Base-by-base conservation (phyloP, 2,113 vertebrate species). In the Otus sunia region DNA sequence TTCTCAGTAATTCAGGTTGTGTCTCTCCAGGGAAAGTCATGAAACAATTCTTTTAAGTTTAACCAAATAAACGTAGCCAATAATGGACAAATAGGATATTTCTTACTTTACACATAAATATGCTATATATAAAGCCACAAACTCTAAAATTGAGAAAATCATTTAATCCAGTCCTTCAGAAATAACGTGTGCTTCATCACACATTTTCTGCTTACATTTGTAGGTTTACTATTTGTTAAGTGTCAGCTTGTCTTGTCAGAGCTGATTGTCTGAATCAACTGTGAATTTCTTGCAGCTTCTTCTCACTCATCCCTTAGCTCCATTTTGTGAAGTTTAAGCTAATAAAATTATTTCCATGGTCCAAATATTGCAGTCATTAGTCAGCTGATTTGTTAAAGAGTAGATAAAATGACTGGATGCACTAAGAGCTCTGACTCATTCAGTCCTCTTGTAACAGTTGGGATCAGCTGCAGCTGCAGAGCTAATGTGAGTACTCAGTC, bases 41-140 rank as follows among this genome's bases (percentile, higher is more conserved):
- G 56, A 90, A 74, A 15, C 66, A 81, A n/a, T 97, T 93, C 77
- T 90, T 93, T 49, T 77, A 90, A 69, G 52, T 43, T 74, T 62
- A 77, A 49, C 32, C 37, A 90, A 88, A 88, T 64, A 94, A 96
- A 77, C 60, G 23, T 36, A 83, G 63, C 23, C 84, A 95, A 89
- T 73, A 56, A 64, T 34, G 64, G 34, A 43, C 34, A 86, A 87
- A 89, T 7, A 83, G 1, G 1, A 7, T 50, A 83, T 88, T 64
- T 64, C 15, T 53, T 62, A 39, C 84, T 86, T 92, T 86, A 71
- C 52, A 77, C 12, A 63, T 50, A 81, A 71, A 71, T 29, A 6
- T 56, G 25, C 11, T 76, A 34, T 25, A 59, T 73, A 83, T 76
- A 80, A 82, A 83, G 27, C 15, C 23, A 86, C 58, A 72, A 39